Percentiles rank a stretch among this genome's conserved stretches.
Evolutionary conservation across 37 sponge, comb jelly and placozoan genomes (phyloP).

Genomic region (Geodia barretti): DNA sequence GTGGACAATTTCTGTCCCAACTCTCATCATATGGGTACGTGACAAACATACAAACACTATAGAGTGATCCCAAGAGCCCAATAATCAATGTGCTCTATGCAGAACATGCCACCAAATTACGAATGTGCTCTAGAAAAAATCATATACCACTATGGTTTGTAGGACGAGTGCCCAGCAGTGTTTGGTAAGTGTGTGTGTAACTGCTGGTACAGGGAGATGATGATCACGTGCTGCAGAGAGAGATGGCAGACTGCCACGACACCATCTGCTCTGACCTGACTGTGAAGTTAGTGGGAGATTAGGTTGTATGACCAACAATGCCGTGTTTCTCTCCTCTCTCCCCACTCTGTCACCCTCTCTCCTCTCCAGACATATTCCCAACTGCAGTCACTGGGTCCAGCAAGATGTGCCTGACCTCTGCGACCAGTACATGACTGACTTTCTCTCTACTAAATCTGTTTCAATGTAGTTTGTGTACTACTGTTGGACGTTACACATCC

Average conservation of each 20-base stretch:
- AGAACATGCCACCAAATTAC: no score
- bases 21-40: slow-evolving; percentile 54
- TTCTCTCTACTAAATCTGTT: no score
- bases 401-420: slow-evolving; percentile 64
- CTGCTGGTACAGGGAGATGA: slow-evolving; percentile 45
- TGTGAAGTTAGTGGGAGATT: slow-evolving; percentile 26
- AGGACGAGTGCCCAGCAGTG: no score
- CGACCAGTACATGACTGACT: slow-evolving; percentile 73
- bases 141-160: no score
- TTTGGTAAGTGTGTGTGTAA: no score
- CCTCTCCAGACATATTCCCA: slow-evolving; percentile 49
- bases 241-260: slow-evolving; percentile 27
- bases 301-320: no score
- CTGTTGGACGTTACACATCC: no score
- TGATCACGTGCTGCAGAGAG: slow-evolving; percentile 17
- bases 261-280: slow-evolving; percentile 7
- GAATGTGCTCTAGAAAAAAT: no score
- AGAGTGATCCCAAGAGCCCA: no score
- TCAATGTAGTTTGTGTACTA: no score
- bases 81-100: no score
- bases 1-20: slow-evolving; percentile 15
- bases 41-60: background rate
- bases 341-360: background rate
- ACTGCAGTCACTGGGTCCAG: slow-evolving; percentile 87
- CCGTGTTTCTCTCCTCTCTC: no score